phyloP scores from a whole-genome alignment of 2,888 invertebrate genomes.

The Apamea crenata region DNA sequence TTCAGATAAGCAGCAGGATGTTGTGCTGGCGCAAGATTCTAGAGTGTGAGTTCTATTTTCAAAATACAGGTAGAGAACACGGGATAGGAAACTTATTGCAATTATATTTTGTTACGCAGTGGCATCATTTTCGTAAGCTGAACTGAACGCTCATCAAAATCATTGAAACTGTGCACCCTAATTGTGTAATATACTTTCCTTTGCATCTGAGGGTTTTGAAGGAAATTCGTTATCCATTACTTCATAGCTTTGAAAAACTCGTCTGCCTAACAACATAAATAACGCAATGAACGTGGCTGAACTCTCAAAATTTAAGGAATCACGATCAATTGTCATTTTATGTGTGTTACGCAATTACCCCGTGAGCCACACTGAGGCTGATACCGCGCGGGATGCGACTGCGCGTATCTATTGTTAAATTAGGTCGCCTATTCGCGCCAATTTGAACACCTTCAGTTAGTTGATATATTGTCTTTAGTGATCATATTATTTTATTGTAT shows the following conservation, averaged over 20 bases:
- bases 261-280: not conserved
- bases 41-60: slow-evolving; percentile 51
- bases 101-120: not conserved
- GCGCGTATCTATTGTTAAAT: not conserved
- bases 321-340: not conserved
- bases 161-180: too few species aligned
- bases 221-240: too few species aligned
- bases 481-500: too few species aligned
- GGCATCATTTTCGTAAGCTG: not conserved
- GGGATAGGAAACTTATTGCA: too few species aligned
- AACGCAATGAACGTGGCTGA: not conserved
- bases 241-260: not conserved
- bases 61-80: not conserved
- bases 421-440: not conserved
- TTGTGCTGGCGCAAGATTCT: slow-evolving; percentile 36
- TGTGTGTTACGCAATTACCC: not conserved
- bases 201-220: too few species aligned
- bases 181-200: too few species aligned
- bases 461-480: too few species aligned
- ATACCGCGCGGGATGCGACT: too few species aligned
- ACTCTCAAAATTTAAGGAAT: not conserved
- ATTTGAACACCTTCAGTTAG: too few species aligned
- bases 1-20: slow-evolving; percentile 48
- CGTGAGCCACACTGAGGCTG: not conserved
- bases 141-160: not conserved